Percentiles rank a stretch among this genome's conserved stretches.
These are phyloP conservation scores for Mus pahari DNA, from an alignment of 2,113 vertebrate genomes.

Conservation along the genomic window DNA sequence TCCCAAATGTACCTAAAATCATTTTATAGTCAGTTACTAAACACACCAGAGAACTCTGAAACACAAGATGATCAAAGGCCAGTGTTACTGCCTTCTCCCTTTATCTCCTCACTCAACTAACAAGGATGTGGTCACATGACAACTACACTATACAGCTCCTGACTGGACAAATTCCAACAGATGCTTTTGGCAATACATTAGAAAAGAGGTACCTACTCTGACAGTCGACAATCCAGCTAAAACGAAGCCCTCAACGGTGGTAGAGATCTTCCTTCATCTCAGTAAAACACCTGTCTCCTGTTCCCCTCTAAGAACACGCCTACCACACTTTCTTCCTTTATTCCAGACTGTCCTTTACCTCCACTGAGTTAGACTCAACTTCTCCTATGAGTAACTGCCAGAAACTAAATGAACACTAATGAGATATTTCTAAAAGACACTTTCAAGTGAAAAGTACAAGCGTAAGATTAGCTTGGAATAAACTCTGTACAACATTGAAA, in stretches of 20 bases:
- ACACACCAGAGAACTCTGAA: conserved; percentile 54
- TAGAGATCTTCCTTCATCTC: not conserved
- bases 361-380: conserved; percentile 48
- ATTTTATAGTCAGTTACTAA: conserved; percentile 76
- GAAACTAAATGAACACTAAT: conserved; percentile 47
- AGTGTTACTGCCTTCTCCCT: conserved; percentile 11
- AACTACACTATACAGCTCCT: not conserved
- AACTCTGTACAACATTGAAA: conserved; percentile 61
- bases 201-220: not conserved
- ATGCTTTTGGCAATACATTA: not conserved
- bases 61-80: conserved; percentile 37
- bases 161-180: not conserved
- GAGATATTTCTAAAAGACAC: conserved; percentile 55
- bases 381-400: conserved; percentile 23
- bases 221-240: conserved; percentile 19
- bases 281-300: not conserved
- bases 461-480: conserved; percentile 62
- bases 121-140: not conserved
- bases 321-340: not conserved
- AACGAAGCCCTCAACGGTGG: conserved; percentile 17
- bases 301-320: conserved; percentile 38
- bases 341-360: conserved; percentile 42
- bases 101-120: not conserved
- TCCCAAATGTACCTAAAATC: conserved; percentile 70
- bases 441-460: conserved; percentile 67